These are phyloP conservation scores for Ranitomeya variabilis DNA, from an alignment of 2,113 vertebrate genomes.

Conservation along the genomic window DNA sequence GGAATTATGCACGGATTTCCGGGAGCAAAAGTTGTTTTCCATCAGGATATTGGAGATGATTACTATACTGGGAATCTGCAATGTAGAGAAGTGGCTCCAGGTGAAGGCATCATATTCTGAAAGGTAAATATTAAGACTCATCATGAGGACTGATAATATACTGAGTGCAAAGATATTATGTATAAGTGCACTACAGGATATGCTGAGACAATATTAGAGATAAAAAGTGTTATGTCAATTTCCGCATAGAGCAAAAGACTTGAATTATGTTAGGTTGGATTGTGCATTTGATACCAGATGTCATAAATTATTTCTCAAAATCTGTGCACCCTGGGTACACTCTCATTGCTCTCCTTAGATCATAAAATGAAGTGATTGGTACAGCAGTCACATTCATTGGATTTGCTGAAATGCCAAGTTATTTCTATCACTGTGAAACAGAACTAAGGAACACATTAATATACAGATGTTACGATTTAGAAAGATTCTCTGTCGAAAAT, in stretches of 20 bases:
- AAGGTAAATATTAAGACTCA: conserved; percentile 29
- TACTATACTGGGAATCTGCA: background rate
- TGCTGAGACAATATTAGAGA: too few species aligned
- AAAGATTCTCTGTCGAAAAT: background rate
- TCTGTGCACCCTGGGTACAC: background rate
- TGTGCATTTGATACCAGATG: background rate
- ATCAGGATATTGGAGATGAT: conserved; percentile 31
- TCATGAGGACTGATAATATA: background rate
- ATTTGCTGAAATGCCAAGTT: background rate
- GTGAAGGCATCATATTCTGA: background rate
- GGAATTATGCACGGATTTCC: background rate
- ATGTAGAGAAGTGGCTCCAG: background rate
- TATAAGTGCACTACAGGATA: background rate
- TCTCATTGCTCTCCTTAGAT: background rate
- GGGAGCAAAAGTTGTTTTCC: conserved; percentile 39
- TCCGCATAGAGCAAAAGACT: background rate
- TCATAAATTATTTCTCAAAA: too few species aligned
- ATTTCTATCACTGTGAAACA: background rate
- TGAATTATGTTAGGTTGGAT: background rate
- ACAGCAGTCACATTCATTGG: background rate
- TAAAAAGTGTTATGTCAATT: too few species aligned
- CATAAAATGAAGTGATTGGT: background rate
- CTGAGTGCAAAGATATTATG: background rate
- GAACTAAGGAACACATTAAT: background rate
- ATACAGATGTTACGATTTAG: background rate